Percentiles rank a stretch among this genome's conserved stretches.
phyloP scores from a whole-genome alignment of 2,113 vertebrate genomes.

The Hippocampus comes region DNA sequence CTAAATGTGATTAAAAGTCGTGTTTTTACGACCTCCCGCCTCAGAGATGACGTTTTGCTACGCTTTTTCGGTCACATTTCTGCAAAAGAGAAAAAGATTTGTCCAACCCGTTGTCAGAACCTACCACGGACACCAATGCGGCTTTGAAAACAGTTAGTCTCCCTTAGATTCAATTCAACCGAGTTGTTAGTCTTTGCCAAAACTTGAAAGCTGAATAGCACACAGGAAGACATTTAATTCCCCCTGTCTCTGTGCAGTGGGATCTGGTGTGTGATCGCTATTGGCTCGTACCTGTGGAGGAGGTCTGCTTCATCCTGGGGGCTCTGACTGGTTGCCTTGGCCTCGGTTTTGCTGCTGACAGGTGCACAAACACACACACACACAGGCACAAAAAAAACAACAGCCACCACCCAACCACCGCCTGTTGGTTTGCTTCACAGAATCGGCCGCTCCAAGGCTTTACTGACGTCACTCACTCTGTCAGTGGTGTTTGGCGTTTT shows the following conservation, averaged over 20 bases:
- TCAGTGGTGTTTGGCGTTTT: conserved; percentile 82
- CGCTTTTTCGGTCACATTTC: neutral
- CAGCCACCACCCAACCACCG: neutral
- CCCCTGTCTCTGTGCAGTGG: conserved; percentile 69
- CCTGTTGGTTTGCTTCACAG: conserved; percentile 51
- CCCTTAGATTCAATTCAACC: neutral
- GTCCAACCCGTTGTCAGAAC: no score
- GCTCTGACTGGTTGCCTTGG: conserved; percentile 79
- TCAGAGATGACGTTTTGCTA: neutral
- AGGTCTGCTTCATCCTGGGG: conserved; percentile 85
- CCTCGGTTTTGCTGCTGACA: conserved; percentile 80
- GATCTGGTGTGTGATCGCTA: conserved; percentile 83
- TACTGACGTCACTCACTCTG: conserved; percentile 78
- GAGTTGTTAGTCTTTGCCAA: neutral
- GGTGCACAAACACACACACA: conserved; percentile 58
- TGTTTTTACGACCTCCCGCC: neutral
- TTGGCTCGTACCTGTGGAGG: conserved; percentile 86
- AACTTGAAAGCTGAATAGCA: neutral
- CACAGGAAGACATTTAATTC: neutral
- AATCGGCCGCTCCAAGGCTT: conserved; percentile 77
- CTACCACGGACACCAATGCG: neutral
- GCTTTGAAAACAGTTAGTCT: neutral
- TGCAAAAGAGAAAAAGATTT: neutral
- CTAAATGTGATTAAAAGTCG: conserved; percentile 42
- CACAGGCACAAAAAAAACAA: no score